Evolutionary conservation across 2,888 invertebrate species (phyloP), one percentile per base, ranked within the genome.

Genomic region (Meteorus cinctellus): DNA sequence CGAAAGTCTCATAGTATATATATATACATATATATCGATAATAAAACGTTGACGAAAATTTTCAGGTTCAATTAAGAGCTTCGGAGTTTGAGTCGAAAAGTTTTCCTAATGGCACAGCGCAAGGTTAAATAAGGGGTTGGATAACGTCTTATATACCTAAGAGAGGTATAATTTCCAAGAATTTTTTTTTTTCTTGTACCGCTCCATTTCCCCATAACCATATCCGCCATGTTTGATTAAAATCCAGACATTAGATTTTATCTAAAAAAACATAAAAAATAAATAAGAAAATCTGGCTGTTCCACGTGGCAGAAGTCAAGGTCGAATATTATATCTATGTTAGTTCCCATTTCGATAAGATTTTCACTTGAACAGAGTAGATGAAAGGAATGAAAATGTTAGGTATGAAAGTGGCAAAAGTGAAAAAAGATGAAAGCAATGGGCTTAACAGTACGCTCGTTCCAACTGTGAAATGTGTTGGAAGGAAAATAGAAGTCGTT

Each of bases 321-420:
- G 69, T 19, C 48, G 55, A 48, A 67, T 41, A 29, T 55, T 51
- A 51, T 48, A 51, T 29, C 27, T 45, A 14, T 19, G n/a, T 68
- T 48, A 16, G 48, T 55, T 19, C 5, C 55, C 12, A 4, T 48
- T 14, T 27, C 59, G 29, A 68, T 66, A 66, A 67, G 41, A 67
- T 67, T 67, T 67, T 75, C 71, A 60, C n/a, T 68, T 72, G 76
- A 76, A 27, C 41, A 24, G 51, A 24, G 36, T 14, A 51, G 16
- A 51, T 59, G 29, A 29, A 55, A 68, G 69, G 36, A 14, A 69
- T 62, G 76, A 78, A 73, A 75, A 75, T 55, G 60, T 67, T 62
- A 71, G 29, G 72, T 29, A n/a, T 66, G 66, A 55, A 69, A 36
- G 60, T 62, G 31, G 51, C 29, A 68, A 62, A 76, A n/a, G 62